phyloP scores from a whole-genome alignment of 2,113 vertebrate genomes.

The Psittacula cyanocephala region DNA sequence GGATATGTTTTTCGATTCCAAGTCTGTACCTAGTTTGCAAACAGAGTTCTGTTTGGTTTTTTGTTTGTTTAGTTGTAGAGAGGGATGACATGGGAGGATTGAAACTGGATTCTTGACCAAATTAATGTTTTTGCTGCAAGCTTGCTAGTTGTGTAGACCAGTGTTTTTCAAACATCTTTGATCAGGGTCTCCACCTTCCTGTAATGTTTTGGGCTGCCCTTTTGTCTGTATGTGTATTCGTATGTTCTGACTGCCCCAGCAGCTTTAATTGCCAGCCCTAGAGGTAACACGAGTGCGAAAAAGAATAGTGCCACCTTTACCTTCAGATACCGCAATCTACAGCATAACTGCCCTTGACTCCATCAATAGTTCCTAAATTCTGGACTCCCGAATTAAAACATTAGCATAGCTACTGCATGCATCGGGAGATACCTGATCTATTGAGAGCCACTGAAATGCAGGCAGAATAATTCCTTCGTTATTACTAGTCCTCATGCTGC shows the following conservation, averaged over 20 bases:
- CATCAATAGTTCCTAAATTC: background rate
- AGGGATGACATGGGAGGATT: background rate
- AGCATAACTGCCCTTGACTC: background rate
- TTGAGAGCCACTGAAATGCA: background rate
- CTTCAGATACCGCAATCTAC: background rate
- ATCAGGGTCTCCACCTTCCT: background rate
- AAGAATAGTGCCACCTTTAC: background rate
- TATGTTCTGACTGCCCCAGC: background rate
- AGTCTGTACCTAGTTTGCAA: background rate
- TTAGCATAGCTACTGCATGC: background rate
- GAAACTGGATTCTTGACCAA: background rate
- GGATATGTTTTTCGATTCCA: background rate
- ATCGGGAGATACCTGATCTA: rapidly evolving
- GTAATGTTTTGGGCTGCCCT: background rate
- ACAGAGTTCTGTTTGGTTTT: rapidly evolving
- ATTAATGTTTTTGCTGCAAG: background rate
- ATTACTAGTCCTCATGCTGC: background rate
- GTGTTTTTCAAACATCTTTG: background rate
- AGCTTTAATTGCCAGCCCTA: background rate
- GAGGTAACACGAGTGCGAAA: background rate
- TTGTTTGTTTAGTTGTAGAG: background rate
- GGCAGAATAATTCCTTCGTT: background rate
- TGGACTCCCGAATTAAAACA: background rate
- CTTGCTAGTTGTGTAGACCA: background rate
- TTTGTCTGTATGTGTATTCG: rapidly evolving